Evolutionary conservation across 2,888 invertebrate genomes (phyloP), one percentile per base, ranked within the genome.

Genomic region (Diplazon laetatorius): DNA sequence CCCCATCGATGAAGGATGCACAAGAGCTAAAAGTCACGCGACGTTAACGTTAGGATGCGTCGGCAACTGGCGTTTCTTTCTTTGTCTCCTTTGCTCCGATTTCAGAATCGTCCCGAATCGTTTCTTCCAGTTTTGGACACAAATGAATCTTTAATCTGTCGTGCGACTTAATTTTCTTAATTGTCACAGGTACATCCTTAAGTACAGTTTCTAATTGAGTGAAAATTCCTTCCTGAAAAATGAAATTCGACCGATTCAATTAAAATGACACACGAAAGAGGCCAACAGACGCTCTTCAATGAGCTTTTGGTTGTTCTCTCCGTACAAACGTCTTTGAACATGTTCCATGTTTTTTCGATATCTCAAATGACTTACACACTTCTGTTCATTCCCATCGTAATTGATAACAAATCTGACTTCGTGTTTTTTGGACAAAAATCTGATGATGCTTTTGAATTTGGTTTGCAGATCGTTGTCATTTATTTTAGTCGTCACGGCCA

Each of bases 401-500:
- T 79, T 76, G 42, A 92, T 83, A 1, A 84, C 37, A 55, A 91
- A 69, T 76, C 89, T 85, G 8, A 91, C 84, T 66, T 85, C 86
- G 76, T 88, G 78, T 1, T 79, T 84, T 68, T 91, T 92, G 0
- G 52, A 72, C 12, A 92, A 72, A 81, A 89, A 83, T 80, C 88
- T 91, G 8, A 79, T 69, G 0, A 91, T 85, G 37, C 88, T 88
- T 8, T 85, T 89, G 0, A 90, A 70, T 80, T 91, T 92, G 8
- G 85, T 82, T 5, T 81, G 30, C 10, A 92, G 83, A 83, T 92
- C 92, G 72, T 91, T 84, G 2, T 89, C 83, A 0, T 48, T 78
- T 18, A 91, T 92, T 74, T 88, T 89, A 12, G 82, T 69, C 1
- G 89, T 85, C 1, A 92, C 50, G 0, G 85, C 80, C 2, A 90